These are phyloP conservation scores for Neodontobutis hainanensis DNA, from an alignment of 2,113 vertebrate genomes.

Conservation along the genomic window DNA sequence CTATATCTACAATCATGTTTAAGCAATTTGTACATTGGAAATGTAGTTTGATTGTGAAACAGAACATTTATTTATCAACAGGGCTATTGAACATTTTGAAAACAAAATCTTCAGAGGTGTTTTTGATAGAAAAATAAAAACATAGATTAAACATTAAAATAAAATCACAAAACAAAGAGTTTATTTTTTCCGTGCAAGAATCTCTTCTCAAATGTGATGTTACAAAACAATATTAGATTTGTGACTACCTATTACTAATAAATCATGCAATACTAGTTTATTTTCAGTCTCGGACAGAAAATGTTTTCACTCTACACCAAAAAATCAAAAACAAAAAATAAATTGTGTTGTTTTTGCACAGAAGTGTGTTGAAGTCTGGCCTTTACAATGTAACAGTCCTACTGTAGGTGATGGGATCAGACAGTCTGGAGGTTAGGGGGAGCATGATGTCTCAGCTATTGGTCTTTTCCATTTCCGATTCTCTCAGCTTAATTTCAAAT, in stretches of 20 bases:
- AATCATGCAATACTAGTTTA: too few relatives aligned
- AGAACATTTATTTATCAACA: too few relatives aligned
- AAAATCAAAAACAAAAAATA: too few relatives aligned
- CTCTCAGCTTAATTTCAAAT: too few relatives aligned
- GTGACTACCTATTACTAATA: neutral
- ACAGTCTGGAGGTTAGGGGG: conserved; percentile 19
- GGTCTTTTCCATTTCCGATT: too few relatives aligned
- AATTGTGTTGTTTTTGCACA: neutral
- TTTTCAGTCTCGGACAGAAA: neutral
- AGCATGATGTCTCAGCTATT: neutral
- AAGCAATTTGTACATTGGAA: too few relatives aligned
- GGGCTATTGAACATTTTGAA: neutral
- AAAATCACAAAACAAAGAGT: neutral
- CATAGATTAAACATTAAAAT: neutral
- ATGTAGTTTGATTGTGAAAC: too few relatives aligned
- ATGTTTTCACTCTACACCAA: neutral
- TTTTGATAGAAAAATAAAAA: neutral
- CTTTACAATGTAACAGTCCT: conserved; percentile 30
- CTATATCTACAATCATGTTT: too few relatives aligned
- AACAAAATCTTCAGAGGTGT: neutral
- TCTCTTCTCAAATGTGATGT: neutral
- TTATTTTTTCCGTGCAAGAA: neutral
- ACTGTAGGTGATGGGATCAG: conserved; percentile 26
- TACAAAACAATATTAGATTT: neutral
- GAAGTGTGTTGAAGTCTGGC: conserved; percentile 6